Base-by-base conservation (phyloP, 2,113 vertebrate genomes). In the Aleadryas rufinucha region DNA sequence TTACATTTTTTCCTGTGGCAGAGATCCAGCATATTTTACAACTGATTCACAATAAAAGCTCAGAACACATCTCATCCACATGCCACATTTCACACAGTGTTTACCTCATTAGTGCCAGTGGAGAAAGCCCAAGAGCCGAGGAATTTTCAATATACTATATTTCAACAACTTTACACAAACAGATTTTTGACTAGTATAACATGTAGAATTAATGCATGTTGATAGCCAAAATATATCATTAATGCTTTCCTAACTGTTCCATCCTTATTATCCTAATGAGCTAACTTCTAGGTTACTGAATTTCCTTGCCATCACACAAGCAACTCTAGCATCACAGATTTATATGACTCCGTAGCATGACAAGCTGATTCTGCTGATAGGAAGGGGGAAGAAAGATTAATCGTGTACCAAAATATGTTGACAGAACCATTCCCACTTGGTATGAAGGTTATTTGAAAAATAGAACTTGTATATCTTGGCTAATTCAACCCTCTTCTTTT, bases 31-130 rank as follows among this genome's bases (percentile, higher is more conserved):
- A 81, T 93, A 93, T 94, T 97, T 96, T 96, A 85, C 65, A 95
- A 87, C 49, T 81, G 75, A 96, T 91, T 97, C 94, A 89, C 81
- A 97, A 94, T 84, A 89, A 95, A 97, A 97, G 71, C 42, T 82
- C 52, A 74, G 41, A 78, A 92, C 30, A 82, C 44, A 66, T 81
- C 49, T 97, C 75, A 95, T 84, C 59, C 84, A 80, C 86, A 91
- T 74, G 60, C 37, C 82, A 95, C 77, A 89, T 95, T 97, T 96
- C 77, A 96, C 79, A 89, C 45, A 85, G 61, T 90, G 47, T 95
- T 98, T 94, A 95, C 61, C 84, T 97, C 95, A 97, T 96, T 94
- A 96, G 52, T 76, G 93, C 47, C 63, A 83, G 80, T 33, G 27
- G 50, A 89, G 90, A 96, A 95, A 86, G 30, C 69, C 64, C 66